Evolutionary conservation across 37 sponge, comb jelly and placozoan species (phyloP).

Genomic region (Ephydatia muelleri): DNA sequence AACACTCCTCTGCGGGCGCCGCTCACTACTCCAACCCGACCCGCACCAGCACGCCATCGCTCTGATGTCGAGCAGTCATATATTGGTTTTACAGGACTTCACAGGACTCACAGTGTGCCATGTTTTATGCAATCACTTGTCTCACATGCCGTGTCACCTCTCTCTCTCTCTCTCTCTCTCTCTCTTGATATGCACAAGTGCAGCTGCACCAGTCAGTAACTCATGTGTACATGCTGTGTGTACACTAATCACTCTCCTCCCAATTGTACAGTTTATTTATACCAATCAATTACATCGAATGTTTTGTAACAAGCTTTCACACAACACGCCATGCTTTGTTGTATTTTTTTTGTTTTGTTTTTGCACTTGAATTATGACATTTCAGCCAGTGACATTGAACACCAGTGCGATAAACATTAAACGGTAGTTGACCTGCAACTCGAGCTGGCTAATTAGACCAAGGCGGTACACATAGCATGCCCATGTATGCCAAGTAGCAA

Average conservation of each 20-base stretch:
- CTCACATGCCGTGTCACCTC: neutral
- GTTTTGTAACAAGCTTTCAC: neutral
- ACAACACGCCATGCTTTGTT: neutral
- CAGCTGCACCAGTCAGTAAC: neutral
- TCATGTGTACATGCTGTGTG: neutral
- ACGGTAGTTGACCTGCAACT: neutral
- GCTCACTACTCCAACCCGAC: slow-evolving; percentile 41
- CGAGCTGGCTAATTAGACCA: neutral
- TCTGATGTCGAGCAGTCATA: neutral
- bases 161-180: neutral
- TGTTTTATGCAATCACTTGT: neutral
- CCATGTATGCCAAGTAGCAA: neutral
- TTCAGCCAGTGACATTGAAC: neutral
- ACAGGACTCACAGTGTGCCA: neutral
- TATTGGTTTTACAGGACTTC: neutral
- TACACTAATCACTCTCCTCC: neutral
- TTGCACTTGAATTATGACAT: neutral
- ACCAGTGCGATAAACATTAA: neutral
- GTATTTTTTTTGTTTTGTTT: neutral
- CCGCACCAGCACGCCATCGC: slow-evolving; percentile 10
- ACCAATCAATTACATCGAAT: neutral
- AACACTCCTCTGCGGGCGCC: slow-evolving; percentile 13
- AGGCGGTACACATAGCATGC: neutral
- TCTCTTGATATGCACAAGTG: neutral
- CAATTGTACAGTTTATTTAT: slow-evolving; percentile 1